Evolutionary conservation across 53 echinoderm and acorn worm genomes (phyloP), one percentile per base, ranked within the genome.

Genomic region (Paracentrotus lividus): DNA sequence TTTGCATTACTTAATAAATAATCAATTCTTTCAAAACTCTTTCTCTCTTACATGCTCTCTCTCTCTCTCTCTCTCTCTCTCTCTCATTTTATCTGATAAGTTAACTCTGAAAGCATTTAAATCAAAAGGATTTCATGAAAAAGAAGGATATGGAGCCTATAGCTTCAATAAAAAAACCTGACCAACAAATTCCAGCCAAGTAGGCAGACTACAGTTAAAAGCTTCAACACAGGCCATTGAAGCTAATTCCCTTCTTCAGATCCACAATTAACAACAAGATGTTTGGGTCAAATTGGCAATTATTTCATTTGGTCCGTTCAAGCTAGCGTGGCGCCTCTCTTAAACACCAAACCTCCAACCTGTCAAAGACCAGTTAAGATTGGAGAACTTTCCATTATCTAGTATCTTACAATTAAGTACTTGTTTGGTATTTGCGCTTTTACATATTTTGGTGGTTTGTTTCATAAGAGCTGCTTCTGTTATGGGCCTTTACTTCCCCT

Each of bases 261-360:
- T 27, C 36, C 18, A 32, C 72, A 72, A 72, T 72, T 38, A 72
- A 72, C 6, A 72, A 31, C 16, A 40, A 38, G 72, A 72, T 38
- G 72, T 72, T 72, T 38, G 18, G 72, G 72, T 72, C 72, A 72
- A 72, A 49, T 43, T 49, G 27, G 85, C 49, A 45, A 47, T 85
- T 47, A 47, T 52, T 85, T 85, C 85, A 85, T 49, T 85, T 85
- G 47, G 51, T 40, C 51, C 32, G 5, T 13, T 40, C 72, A 72
- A 38, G 36, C 38, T 36, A 38, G 40, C n/a, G 38, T 40, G 72
- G 72, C 72, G 72, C 72, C 72, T 72, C 72, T 72, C 15, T 32
- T 31, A 0, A 32, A 27, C 15, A 5, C 34, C 72, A 72, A 38
- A 40, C 40, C 36, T 72, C 72, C 36, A 40, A 72, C 36, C 72